Percentiles rank a stretch among this genome's conserved stretches.
phyloP scores from a whole-genome alignment of 2,888 invertebrate genomes.

The Clepsis dumicolana region DNA sequence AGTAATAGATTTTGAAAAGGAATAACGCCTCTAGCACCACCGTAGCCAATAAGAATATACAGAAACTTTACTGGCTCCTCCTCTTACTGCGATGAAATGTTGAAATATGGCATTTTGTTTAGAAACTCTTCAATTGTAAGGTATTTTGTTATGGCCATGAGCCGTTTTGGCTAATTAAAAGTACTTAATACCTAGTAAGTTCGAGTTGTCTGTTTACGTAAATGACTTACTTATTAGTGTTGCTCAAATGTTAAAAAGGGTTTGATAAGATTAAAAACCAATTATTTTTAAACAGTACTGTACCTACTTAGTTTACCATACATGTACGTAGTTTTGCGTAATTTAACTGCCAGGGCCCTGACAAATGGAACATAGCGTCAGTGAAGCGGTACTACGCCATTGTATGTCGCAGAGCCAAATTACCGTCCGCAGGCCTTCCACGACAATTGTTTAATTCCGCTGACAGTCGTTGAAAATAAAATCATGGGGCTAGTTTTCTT shows the following conservation, averaged over 20 bases:
- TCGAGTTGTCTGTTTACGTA: neutral
- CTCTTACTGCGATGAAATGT: slow-evolving; percentile 37
- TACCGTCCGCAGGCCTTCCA: neutral
- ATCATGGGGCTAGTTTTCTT: neutral
- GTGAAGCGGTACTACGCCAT: neutral
- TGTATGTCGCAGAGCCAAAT: neutral
- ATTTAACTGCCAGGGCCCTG: slow-evolving; percentile 1
- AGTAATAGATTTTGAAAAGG: slow-evolving; percentile 25
- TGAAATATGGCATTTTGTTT: neutral
- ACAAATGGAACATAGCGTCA: neutral
- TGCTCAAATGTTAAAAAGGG: neutral
- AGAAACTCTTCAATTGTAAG: neutral
- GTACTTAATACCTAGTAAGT: neutral
- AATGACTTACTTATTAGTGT: neutral
- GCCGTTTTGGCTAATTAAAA: no score
- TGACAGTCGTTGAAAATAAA: neutral
- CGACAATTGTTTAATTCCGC: neutral
- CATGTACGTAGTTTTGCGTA: neutral
- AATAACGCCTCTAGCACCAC: slow-evolving; percentile 40
- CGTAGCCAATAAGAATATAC: slow-evolving; percentile 48
- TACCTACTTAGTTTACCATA: neutral
- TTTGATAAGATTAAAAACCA: neutral
- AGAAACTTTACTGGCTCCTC: slow-evolving; percentile 52
- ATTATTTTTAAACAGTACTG: neutral
- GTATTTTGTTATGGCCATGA: neutral